phyloP scores from a whole-genome alignment of 1,140 invertebrate species.

The Solenopsis invicta region DNA sequence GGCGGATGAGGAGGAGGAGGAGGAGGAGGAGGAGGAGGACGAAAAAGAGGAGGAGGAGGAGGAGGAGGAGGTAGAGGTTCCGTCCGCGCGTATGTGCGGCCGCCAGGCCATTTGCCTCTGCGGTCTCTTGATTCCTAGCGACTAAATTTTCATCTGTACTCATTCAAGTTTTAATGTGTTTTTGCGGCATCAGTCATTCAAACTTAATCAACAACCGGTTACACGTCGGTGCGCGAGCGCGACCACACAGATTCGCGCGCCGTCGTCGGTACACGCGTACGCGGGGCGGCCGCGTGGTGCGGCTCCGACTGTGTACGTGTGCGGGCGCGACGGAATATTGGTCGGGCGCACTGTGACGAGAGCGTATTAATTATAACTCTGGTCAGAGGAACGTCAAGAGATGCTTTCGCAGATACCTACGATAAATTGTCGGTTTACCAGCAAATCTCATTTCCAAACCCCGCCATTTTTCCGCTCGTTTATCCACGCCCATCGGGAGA shows the following conservation, averaged over 20 bases:
- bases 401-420: conserved; percentile 85
- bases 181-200: conserved; percentile 87
- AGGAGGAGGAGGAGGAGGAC: background rate
- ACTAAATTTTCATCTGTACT: conserved; percentile 87
- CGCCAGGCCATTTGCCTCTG: conserved; percentile 85
- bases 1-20: no score
- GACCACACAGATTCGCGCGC: conserved; percentile 41
- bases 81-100: conserved; percentile 80
- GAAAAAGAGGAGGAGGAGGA: conserved; percentile 61
- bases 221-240: conserved; percentile 73
- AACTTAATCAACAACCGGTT: conserved; percentile 85
- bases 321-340: conserved; percentile 82
- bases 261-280: conserved; percentile 47
- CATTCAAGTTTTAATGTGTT: conserved; percentile 87
- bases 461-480: conserved; percentile 83
- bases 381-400: conserved; percentile 86
- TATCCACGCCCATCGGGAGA: conserved; percentile 77
- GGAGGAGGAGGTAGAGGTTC: conserved; percentile 58
- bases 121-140: conserved; percentile 86
- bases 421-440: conserved; percentile 87
- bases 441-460: conserved; percentile 87
- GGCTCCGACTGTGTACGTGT: conserved; percentile 68
- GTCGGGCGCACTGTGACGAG: conserved; percentile 83
- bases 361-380: conserved; percentile 87
- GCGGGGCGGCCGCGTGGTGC: conserved; percentile 42